A percentile compares a stretch with the other conserved stretches of the same genome.
Evolutionary conservation across 2,797 vertebrate genomes (phyloP).

Genomic region (Mormyrops boulengeri): DNA sequence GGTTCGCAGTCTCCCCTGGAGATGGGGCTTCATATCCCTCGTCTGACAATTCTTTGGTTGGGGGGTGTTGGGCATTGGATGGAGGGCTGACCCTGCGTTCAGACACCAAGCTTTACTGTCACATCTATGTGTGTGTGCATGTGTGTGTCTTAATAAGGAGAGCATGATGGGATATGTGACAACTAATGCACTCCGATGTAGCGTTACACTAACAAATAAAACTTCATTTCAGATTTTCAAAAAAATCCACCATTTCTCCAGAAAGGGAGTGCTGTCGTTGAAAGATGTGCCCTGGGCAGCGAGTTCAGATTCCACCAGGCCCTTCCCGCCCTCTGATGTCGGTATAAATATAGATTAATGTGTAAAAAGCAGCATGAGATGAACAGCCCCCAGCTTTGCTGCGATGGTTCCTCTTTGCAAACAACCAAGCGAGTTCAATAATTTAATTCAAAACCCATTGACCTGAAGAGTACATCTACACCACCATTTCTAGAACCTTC

Average conservation of each 20-base stretch:
- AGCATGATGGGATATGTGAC: not conserved
- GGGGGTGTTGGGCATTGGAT: not conserved
- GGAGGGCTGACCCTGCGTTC: not conserved
- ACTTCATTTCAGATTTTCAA: not conserved
- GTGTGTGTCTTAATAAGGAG: not conserved
- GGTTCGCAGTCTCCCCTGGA: not conserved
- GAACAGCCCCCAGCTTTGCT: not conserved
- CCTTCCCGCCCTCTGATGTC: not conserved
- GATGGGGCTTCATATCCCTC: not conserved
- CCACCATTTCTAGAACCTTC: not conserved
- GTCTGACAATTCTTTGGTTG: not conserved
- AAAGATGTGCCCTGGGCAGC: not conserved
- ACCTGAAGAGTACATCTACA: slow-evolving; percentile 3
- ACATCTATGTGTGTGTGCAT: not conserved
- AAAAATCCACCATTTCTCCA: not conserved
- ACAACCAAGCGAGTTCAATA: not conserved
- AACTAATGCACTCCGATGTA: not conserved
- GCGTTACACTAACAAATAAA: not conserved
- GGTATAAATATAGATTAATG: not conserved
- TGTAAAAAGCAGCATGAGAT: slow-evolving; percentile 1
- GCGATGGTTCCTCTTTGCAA: not conserved
- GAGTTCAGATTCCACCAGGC: not conserved
- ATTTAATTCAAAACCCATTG: slow-evolving; percentile 6
- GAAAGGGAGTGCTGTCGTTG: not conserved
- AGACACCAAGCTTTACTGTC: not conserved